Conservation (phyloP, 2,888 invertebrate species). For the Sisyra terminalis region DNA sequence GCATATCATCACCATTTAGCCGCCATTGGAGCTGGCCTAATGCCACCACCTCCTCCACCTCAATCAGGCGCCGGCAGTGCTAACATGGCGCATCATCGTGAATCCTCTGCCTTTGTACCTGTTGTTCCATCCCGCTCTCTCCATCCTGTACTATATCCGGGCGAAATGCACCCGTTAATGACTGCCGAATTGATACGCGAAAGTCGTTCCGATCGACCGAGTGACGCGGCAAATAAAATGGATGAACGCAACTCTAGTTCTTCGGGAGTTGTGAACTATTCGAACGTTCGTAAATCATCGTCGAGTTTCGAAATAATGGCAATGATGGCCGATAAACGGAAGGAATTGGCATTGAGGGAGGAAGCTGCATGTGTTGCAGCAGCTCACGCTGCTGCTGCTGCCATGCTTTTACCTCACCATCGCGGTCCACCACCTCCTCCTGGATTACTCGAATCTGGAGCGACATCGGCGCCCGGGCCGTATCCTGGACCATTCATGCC, state of each 20-base stretch:
- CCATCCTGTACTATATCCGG: slow-evolving; percentile 52
- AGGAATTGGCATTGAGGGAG: slow-evolving; percentile 60
- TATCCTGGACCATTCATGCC: slow-evolving; percentile 44
- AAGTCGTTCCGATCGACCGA: slow-evolving; percentile 19
- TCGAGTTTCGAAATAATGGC: slow-evolving; percentile 69
- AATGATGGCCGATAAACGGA: slow-evolving; percentile 80
- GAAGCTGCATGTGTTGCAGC: slow-evolving; percentile 38
- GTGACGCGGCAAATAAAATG: slow-evolving; percentile 8
- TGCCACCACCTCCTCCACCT: slow-evolving; percentile 12
- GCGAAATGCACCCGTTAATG: slow-evolving; percentile 53
- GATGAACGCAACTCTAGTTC: slow-evolving; percentile 2
- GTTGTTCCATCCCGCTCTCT: slow-evolving; percentile 66
- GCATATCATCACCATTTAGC: slow-evolving; percentile 50
- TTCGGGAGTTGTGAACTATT: slow-evolving; percentile 9
- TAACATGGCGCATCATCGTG: slow-evolving; percentile 42
- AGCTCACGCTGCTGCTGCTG: slow-evolving; percentile 28
- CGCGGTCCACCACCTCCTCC: slow-evolving; percentile 34
- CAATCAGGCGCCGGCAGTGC: slow-evolving; percentile 17
- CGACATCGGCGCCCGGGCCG: slow-evolving; percentile 20
- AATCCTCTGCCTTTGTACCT: slow-evolving; percentile 75
- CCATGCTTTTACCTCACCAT: slow-evolving; percentile 46
- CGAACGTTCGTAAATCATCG: slow-evolving; percentile 16
- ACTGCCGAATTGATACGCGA: slow-evolving; percentile 40
- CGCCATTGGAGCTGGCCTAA: slow-evolving; percentile 22
- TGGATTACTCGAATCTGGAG: slow-evolving; percentile 40